A percentile compares a stretch with the other conserved stretches of the same genome.
phyloP scores from a whole-genome alignment of 2,888 invertebrate species.

The Gari tellinella region DNA sequence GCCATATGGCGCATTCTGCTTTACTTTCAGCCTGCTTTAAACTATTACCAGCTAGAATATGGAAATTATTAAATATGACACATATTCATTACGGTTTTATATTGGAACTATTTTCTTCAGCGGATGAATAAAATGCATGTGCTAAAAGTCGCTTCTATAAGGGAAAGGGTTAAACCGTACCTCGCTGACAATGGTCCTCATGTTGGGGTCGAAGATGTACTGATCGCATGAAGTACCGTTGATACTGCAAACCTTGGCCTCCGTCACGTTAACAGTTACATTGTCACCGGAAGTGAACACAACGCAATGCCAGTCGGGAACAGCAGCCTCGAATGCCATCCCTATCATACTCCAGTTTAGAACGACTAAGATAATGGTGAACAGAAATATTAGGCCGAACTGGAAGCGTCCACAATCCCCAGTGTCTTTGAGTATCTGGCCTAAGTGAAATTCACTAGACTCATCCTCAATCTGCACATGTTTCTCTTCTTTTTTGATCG shows the following conservation, averaged over 20 bases:
- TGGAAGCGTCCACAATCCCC: conserved; percentile 59
- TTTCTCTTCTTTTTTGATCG: neutral
- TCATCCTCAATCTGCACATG: no score
- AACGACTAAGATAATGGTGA: conserved; percentile 4
- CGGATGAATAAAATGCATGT: no score
- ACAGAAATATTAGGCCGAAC: conserved; percentile 15
- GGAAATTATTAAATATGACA: no score
- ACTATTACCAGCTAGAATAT: no score
- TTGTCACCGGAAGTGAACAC: neutral
- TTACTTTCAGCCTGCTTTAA: no score
- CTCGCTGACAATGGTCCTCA: conserved; percentile 58
- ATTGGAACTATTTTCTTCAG: no score
- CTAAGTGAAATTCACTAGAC: conserved; percentile 8
- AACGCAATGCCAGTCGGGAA: conserved; percentile 52
- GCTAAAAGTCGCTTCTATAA: no score
- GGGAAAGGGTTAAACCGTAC: conserved; percentile 20
- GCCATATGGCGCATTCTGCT: no score
- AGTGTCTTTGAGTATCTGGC: conserved; percentile 37
- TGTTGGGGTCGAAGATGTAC: conserved; percentile 26
- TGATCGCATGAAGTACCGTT: conserved; percentile 35
- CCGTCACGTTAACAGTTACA: neutral
- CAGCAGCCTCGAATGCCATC: conserved; percentile 47
- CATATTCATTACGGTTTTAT: no score
- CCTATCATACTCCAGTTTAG: conserved; percentile 56
- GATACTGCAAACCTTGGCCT: conserved; percentile 26